Evolutionary conservation across 1,140 invertebrate genomes (phyloP).

Genomic region (Leptinotarsa undecemlineata): DNA sequence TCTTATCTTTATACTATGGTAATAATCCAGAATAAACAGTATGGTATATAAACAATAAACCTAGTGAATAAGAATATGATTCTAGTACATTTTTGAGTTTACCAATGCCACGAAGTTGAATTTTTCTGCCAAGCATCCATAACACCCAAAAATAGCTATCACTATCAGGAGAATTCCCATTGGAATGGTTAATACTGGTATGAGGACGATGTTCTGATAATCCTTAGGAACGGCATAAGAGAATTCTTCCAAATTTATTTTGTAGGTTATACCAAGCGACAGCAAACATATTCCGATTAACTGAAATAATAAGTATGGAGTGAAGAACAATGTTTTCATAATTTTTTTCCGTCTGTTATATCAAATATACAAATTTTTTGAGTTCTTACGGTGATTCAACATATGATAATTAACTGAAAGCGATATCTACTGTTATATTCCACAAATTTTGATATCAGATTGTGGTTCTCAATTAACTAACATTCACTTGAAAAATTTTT

Average conservation of each 20-base stretch:
- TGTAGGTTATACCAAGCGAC: slow-evolving; percentile 24
- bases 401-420: too few relatives aligned
- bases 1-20: too few relatives aligned
- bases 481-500: too few relatives aligned
- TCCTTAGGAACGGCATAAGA: slow-evolving; percentile 14
- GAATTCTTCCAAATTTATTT: slow-evolving; percentile 23
- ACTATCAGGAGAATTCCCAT: slow-evolving; percentile 16
- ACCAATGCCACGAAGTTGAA: slow-evolving; percentile 19
- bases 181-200: slow-evolving; percentile 24
- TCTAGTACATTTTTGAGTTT: slow-evolving; percentile 7
- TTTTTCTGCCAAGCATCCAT: slow-evolving; percentile 23
- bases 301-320: not conserved
- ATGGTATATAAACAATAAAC: not conserved
- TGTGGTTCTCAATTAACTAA: too few relatives aligned
- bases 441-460: too few relatives aligned
- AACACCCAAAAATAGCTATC: slow-evolving; percentile 24
- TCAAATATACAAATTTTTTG: too few relatives aligned
- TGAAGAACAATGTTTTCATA: too few relatives aligned
- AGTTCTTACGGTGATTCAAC: too few relatives aligned
- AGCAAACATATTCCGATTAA: slow-evolving; percentile 20
- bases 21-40: too few relatives aligned
- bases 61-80: not conserved
- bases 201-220: slow-evolving; percentile 12
- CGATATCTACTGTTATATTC: too few relatives aligned
- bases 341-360: too few relatives aligned